phyloP scores from a whole-genome alignment of 2,797 vertebrate species.

The Coregonus suidteri region DNA sequence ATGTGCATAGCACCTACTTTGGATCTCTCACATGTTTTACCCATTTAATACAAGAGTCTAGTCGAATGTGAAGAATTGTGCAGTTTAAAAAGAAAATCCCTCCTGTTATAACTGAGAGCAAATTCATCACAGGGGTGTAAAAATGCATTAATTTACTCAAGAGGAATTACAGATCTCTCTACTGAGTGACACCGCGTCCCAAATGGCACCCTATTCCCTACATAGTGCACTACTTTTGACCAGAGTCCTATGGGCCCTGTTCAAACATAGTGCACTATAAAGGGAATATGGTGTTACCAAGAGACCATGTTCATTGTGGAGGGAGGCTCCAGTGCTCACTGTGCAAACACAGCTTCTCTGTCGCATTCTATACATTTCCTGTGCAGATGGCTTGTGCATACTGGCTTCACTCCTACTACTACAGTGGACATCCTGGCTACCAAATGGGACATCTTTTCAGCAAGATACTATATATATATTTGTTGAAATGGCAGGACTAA shows the following conservation, averaged over 20 bases:
- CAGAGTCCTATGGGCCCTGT: too few species aligned
- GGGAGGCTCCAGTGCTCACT: not conserved
- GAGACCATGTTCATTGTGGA: constrained; percentile 1
- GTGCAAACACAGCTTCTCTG: constrained; percentile 39
- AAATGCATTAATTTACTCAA: constrained; percentile 10
- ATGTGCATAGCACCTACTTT: too few species aligned
- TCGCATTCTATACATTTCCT: not conserved
- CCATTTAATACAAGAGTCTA: too few species aligned
- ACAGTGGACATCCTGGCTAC: not conserved
- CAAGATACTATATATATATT: not conserved
- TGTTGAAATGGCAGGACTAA: not conserved
- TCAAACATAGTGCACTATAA: too few species aligned
- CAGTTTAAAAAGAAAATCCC: not conserved
- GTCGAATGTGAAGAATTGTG: not conserved
- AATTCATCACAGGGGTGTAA: constrained; percentile 9
- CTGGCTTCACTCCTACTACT: not conserved
- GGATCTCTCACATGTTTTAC: too few species aligned
- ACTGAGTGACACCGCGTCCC: constrained; percentile 19
- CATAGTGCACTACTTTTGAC: too few species aligned
- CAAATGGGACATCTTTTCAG: not conserved
- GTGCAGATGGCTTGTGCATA: not conserved
- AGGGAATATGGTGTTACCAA: not conserved
- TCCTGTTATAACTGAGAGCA: not conserved
- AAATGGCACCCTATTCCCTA: too few species aligned
- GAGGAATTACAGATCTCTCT: constrained; percentile 30